These are phyloP conservation scores for Eulimnadia texana DNA, from an alignment of 1,140 invertebrate genomes.

Conservation along the genomic window DNA sequence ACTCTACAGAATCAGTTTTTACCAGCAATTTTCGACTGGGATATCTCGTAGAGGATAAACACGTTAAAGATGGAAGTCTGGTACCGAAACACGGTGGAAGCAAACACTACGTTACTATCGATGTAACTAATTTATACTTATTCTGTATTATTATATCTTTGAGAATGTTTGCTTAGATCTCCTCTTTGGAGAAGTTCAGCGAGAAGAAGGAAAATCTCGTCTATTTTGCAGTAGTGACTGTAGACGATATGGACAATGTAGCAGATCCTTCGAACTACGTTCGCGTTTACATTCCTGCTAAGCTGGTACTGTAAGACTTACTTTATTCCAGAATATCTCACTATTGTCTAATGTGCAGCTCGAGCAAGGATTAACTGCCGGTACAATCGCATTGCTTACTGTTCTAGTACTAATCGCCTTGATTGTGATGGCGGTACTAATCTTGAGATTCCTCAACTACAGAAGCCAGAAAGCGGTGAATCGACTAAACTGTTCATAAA, in stretches of 20 bases:
- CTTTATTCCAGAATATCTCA: not conserved
- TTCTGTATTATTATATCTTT: too few species aligned
- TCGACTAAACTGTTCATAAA: too few species aligned
- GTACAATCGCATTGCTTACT: not conserved
- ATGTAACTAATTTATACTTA: too few species aligned
- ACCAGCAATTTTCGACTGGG: not conserved
- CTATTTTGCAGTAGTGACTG: conserved; percentile 1
- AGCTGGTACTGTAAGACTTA: not conserved
- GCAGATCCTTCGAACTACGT: conserved; percentile 4
- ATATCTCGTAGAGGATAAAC: not conserved
- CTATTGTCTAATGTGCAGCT: not conserved
- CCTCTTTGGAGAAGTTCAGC: not conserved
- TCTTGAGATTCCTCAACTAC: not conserved
- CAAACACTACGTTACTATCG: not conserved
- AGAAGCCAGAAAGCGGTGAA: not conserved
- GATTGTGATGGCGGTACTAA: not conserved
- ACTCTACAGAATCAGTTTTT: not conserved
- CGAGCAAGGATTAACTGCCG: not conserved
- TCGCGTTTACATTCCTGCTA: not conserved
- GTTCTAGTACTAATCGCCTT: not conserved
- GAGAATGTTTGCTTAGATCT: too few species aligned
- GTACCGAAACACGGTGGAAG: not conserved
- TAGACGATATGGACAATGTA: not conserved
- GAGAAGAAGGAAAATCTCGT: not conserved
- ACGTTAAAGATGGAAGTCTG: not conserved